phyloP scores from a whole-genome alignment of 2,797 vertebrate species.

The Silurus lanzhouensis region DNA sequence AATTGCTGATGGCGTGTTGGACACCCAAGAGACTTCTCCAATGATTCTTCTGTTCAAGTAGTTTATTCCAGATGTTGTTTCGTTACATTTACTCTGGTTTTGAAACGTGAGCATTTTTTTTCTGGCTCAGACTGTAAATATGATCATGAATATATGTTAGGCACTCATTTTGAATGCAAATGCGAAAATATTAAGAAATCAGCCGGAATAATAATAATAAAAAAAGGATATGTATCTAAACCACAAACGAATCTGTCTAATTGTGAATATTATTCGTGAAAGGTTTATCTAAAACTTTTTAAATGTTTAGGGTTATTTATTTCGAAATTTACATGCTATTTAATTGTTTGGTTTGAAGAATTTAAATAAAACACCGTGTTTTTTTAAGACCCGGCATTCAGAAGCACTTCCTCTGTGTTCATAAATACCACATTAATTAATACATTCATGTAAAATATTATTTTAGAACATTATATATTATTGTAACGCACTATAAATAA shows the following conservation, averaged over 20 bases:
- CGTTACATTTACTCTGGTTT: constrained; percentile 48
- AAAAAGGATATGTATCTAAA: constrained; percentile 35
- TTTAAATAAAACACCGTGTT: constrained; percentile 47
- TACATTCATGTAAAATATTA: background rate
- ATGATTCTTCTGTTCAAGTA: background rate
- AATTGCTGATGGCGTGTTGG: constrained; percentile 4
- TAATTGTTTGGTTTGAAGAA: constrained; percentile 45
- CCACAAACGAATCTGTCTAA: constrained; percentile 24
- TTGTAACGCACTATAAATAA: background rate
- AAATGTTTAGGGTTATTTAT: constrained; percentile 67
- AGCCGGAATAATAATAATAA: constrained; percentile 35
- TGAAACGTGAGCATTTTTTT: constrained; percentile 66
- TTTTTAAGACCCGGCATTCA: constrained; percentile 17
- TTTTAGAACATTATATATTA: background rate
- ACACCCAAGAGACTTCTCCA: constrained; percentile 30
- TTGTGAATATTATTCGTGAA: constrained; percentile 37
- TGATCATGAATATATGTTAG: constrained; percentile 70
- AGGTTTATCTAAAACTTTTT: constrained; percentile 65
- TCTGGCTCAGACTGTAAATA: constrained; percentile 62
- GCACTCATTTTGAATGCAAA: constrained; percentile 70
- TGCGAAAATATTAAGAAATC: constrained; percentile 60
- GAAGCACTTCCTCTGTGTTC: background rate
- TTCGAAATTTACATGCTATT: constrained; percentile 47
- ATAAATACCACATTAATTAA: background rate
- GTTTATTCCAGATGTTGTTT: constrained; percentile 7